These are phyloP conservation scores for Pseudonaja textilis DNA, from an alignment of 2,113 vertebrate genomes.

Conservation along the genomic window DNA sequence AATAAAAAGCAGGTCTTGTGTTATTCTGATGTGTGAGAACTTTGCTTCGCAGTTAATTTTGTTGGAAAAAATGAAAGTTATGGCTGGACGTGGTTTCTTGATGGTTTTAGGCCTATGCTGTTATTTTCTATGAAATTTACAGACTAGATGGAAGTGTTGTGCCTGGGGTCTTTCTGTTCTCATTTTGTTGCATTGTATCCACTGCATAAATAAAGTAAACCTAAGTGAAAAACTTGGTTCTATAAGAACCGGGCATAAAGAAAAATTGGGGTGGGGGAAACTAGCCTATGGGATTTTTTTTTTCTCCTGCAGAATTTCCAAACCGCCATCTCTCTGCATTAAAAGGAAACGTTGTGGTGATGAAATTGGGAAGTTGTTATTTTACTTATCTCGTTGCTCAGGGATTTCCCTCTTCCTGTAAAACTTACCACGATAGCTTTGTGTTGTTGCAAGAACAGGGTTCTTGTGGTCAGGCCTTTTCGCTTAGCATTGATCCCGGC, in stretches of 20 bases:
- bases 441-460: conserved; percentile 44
- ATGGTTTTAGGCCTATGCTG: not conserved
- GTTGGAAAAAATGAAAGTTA: not conserved
- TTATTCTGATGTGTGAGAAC: not conserved
- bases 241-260: conserved; percentile 14
- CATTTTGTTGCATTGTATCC: conserved; percentile 11
- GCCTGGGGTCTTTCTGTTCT: not conserved
- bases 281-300: conserved; percentile 34
- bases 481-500: not conserved
- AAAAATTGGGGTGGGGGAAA: not conserved
- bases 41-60: not conserved
- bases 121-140: conserved; percentile 17
- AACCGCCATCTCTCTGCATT: conserved; percentile 20
- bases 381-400: conserved; percentile 37
- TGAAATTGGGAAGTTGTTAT: conserved; percentile 14
- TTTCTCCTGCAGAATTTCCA: conserved; percentile 37
- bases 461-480: not conserved
- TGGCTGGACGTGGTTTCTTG: not conserved
- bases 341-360: conserved; percentile 18
- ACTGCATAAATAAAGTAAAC: conserved; percentile 8
- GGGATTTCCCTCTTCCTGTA: conserved; percentile 48
- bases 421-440: not conserved
- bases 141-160: conserved; percentile 13
- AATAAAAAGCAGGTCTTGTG: too few relatives aligned
- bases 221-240: not conserved